Evolutionary conservation across 2,113 vertebrate genomes (phyloP), one percentile per base, ranked within the genome.

Genomic region (Chascanopsetta lugubris): DNA sequence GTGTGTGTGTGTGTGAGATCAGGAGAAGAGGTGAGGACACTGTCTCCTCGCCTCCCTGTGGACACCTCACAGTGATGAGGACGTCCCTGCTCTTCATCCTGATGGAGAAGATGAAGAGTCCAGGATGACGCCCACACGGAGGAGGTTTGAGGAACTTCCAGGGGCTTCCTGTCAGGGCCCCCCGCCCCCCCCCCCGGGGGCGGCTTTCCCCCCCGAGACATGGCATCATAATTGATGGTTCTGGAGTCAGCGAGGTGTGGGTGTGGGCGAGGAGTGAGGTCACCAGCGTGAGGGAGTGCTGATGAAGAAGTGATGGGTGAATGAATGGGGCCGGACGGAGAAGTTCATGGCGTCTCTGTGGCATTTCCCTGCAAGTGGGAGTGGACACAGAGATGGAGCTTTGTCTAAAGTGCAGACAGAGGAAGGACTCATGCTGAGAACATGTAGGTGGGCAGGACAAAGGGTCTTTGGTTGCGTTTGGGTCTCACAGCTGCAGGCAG

Each of bases 331-430:
- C 63, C 51, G 46, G 59, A 68, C 17, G 51, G 71, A 82, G 69
- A 79, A 61, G 69, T 83, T 80, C 67, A 60, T 0, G 57, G 63
- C 27, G 25, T 34, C 77, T 70, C 71, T 11, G 62, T 51, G 84
- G 82, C 77, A 85, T 88, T 75, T 79, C 60, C 48, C 10, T 72
- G 75, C 77, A 86, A 88, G 84, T 86, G 88, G 72, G 1, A 56
- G 34, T 59, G 43, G 36, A 25, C 60, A 75, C 71, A 83, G 79
- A 88, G 75, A 77, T 59, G 64, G 45, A 60, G 71, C 66, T 64
- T 89, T 89, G 88, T 78, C 81, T 51, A 36, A 21, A 50, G 54
- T 57, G 61, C 58, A 72, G 42, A 77, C 34, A 55, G 68, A 58
- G 69, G 64, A 65, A 77, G 53, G 81, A 66, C 69, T 78, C 68